Evolutionary conservation across 2,113 vertebrate species (phyloP), one percentile per base, ranked within the genome.

Genomic region (Casuarius casuarius): DNA sequence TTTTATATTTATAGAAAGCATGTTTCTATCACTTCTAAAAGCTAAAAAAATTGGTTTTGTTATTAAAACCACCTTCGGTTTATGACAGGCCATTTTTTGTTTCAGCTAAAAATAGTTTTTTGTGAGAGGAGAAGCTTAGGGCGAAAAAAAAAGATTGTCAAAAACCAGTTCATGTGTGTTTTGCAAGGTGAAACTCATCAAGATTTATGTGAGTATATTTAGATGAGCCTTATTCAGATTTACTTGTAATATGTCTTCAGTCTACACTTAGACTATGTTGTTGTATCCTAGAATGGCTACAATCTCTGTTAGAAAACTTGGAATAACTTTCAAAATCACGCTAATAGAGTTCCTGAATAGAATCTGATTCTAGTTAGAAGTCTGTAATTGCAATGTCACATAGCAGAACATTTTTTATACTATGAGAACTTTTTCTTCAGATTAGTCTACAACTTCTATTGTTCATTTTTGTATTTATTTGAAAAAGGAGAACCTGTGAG

Each of bases 171-270:
- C 9, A 44, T 11, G 31, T 2, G 9, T 23, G 3, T 58, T 68
- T 44, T 79, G 4, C 3, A 18, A 89, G 46, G 7, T 0, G 1
- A 12, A 22, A 62, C 35, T 8, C 3, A 5, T 25, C 8, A 49
- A 44, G 15, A 56, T 71, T 33, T 66, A 33, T 2, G 3, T 28
- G 5, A 38, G 23, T 15, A 12, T 28, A 16, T 17, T 4, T 17
- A n/a, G 9, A 8, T 1, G 49, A 26, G 21, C 5, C 5, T 4
- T 10, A 48, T 54, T 67, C 12, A 72, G 25, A 21, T 48, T 33
- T 42, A 8, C 15, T 1, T 28, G 1, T 40, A 52, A 18, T 9
- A 22, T 67, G 84, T 87, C 25, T 6, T 59, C 13, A 25, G 6
- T n/a, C 9, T 19, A 10, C 35, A 28, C 38, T 35, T 78, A 48